Evolutionary conservation across 2,113 vertebrate species (phyloP).

Genomic region (Phycodurus eques): DNA sequence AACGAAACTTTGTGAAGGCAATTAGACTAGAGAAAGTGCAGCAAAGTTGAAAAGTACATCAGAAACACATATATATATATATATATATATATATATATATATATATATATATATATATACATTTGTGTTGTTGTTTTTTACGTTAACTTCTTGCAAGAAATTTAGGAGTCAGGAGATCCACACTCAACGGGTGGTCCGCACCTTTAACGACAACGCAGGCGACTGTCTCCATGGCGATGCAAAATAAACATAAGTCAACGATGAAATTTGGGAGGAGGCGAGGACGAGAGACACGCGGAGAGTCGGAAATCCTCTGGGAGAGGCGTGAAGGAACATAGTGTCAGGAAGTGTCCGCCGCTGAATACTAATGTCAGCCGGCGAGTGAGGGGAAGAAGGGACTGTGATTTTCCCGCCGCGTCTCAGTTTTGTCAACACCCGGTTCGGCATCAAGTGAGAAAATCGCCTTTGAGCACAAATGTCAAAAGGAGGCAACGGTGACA

Average conservation of each 20-base stretch:
- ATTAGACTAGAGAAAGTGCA: no score
- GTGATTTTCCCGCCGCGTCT: slow-evolving; percentile 29
- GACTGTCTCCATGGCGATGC: slow-evolving; percentile 75
- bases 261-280: slow-evolving; percentile 47
- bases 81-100: no score
- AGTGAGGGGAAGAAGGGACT: not conserved
- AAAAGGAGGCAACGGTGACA: slow-evolving; percentile 49
- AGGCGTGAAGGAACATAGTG: slow-evolving; percentile 66
- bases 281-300: slow-evolving; percentile 35
- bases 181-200: slow-evolving; percentile 26
- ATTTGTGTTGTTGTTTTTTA: no score
- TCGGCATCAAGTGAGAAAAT: slow-evolving; percentile 60
- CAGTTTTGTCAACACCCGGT: slow-evolving; percentile 62
- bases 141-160: no score
- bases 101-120: no score
- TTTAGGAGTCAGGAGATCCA: not conserved
- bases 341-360: slow-evolving; percentile 66
- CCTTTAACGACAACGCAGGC: slow-evolving; percentile 49
- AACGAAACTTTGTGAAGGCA: no score
- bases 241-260: slow-evolving; percentile 59
- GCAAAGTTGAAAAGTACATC: no score
- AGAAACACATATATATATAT: no score
- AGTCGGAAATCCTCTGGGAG: slow-evolving; percentile 70
- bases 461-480: slow-evolving; percentile 67
- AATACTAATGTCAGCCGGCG: slow-evolving; percentile 64